Percentiles rank a stretch among this genome's conserved stretches.
phyloP scores from a whole-genome alignment of 2,797 vertebrate genomes.

The Luscinia luscinia region DNA sequence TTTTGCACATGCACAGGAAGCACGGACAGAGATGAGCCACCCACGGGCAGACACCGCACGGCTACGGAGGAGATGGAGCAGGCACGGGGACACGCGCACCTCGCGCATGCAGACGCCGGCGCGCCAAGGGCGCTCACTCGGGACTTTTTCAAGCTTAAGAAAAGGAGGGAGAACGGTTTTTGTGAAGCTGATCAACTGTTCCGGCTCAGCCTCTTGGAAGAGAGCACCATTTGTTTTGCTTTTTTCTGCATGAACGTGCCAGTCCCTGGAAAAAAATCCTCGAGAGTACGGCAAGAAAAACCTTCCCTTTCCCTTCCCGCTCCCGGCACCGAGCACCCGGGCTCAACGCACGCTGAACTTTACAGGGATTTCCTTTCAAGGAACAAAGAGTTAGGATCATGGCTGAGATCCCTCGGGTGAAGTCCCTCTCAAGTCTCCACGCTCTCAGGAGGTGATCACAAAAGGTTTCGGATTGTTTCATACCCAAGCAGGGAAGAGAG shows the following conservation, averaged over 20 bases:
- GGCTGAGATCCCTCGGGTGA: conserved; percentile 67
- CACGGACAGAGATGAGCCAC: conserved; percentile 72
- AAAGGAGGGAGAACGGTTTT: background rate
- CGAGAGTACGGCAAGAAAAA: conserved; percentile 43
- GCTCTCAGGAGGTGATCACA: conserved; percentile 74
- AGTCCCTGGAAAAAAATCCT: conserved; percentile 43
- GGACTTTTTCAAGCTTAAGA: conserved; percentile 47
- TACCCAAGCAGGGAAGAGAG: conserved; percentile 76
- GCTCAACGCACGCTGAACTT: conserved; percentile 14
- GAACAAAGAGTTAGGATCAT: conserved; percentile 34
- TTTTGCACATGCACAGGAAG: conserved; percentile 81
- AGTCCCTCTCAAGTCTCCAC: conserved; percentile 64
- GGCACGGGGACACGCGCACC: conserved; percentile 68
- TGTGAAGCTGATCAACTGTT: conserved; percentile 28
- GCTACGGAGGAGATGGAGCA: conserved; percentile 64
- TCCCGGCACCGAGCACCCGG: conserved; percentile 26
- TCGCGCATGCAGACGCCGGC: conserved; percentile 62
- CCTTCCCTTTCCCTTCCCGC: conserved; percentile 39
- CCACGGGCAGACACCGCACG: conserved; percentile 63
- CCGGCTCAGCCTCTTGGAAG: conserved; percentile 55
- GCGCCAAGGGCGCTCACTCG: background rate
- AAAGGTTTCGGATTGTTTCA: conserved; percentile 76
- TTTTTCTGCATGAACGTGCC: background rate
- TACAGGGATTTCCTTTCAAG: conserved; percentile 53
- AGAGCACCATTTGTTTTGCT: conserved; percentile 43